Evolutionary conservation across 2,113 vertebrate genomes (phyloP).

Genomic region (Mastomys coucha): DNA sequence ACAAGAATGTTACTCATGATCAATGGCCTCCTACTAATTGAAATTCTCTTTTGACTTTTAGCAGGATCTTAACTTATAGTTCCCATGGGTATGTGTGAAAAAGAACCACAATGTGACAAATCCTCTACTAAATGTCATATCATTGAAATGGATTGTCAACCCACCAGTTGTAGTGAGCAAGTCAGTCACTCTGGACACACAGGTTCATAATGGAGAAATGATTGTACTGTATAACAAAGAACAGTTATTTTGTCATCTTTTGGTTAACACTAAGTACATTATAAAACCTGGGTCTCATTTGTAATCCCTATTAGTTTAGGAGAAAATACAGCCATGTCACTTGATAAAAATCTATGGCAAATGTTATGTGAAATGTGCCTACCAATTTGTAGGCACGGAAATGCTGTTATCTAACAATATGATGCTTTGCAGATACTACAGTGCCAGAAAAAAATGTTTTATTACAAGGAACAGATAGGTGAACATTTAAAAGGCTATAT

Average conservation of each 20-base stretch:
- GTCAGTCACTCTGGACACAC: slow-evolving; percentile 43
- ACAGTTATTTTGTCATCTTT: background rate
- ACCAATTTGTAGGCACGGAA: slow-evolving; percentile 40
- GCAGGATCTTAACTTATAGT: background rate
- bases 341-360: slow-evolving; percentile 58
- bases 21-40: slow-evolving; percentile 18
- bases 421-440: background rate
- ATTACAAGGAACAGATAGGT: slow-evolving; percentile 27
- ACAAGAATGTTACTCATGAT: background rate
- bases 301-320: slow-evolving; percentile 10
- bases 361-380: slow-evolving; percentile 61
- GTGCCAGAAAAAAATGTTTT: background rate
- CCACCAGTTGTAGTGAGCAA: slow-evolving; percentile 44
- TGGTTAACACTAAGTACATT: slow-evolving; percentile 62
- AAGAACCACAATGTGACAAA: background rate
- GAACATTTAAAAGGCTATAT: too few species aligned
- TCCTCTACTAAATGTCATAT: slow-evolving; percentile 49
- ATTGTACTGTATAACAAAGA: slow-evolving; percentile 60
- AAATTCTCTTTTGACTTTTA: slow-evolving; percentile 1
- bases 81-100: background rate
- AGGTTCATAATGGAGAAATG: slow-evolving; percentile 55
- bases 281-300: slow-evolving; percentile 52
- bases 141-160: slow-evolving; percentile 23
- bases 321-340: slow-evolving; percentile 55
- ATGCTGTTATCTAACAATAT: slow-evolving; percentile 5